These are phyloP conservation scores for Dermatemys mawii DNA, from an alignment of 2,113 vertebrate genomes.

Conservation along the genomic window DNA sequence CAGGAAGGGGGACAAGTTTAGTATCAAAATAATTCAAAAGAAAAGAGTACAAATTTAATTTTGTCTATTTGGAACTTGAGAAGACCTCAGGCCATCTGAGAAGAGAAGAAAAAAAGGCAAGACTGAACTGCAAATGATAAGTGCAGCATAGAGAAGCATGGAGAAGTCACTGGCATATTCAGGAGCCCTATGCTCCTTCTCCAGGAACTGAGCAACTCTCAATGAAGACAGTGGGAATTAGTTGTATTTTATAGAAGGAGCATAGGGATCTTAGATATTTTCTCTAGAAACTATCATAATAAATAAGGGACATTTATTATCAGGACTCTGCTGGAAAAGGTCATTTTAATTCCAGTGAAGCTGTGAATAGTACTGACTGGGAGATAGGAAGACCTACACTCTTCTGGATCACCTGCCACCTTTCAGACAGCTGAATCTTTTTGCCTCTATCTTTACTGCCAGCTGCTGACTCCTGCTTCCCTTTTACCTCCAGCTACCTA, in stretches of 20 bases:
- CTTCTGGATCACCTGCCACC: not conserved
- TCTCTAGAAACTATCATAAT: not conserved
- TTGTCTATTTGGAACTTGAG: not conserved
- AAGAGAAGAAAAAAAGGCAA: not conserved
- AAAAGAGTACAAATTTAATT: not conserved
- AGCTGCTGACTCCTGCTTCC: not conserved
- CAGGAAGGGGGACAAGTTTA: not conserved
- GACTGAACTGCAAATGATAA: not conserved
- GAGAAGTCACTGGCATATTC: not conserved
- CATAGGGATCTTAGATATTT: not conserved
- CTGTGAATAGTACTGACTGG: not conserved
- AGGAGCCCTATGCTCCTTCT: not conserved
- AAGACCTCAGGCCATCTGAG: not conserved
- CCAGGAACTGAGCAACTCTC: not conserved
- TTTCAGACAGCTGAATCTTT: not conserved
- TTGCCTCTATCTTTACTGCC: not conserved
- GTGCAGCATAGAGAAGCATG: rapidly evolving
- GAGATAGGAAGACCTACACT: not conserved
- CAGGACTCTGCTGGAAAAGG: not conserved
- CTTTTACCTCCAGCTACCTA: not conserved
- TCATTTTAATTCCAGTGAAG: not conserved
- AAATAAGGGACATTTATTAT: rapidly evolving
- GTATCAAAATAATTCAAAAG: not conserved
- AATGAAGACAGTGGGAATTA: not conserved
- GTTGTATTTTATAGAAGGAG: rapidly evolving